Evolutionary conservation across 2,888 invertebrate species (phyloP).

Genomic region (Meiosimyza platycephala): DNA sequence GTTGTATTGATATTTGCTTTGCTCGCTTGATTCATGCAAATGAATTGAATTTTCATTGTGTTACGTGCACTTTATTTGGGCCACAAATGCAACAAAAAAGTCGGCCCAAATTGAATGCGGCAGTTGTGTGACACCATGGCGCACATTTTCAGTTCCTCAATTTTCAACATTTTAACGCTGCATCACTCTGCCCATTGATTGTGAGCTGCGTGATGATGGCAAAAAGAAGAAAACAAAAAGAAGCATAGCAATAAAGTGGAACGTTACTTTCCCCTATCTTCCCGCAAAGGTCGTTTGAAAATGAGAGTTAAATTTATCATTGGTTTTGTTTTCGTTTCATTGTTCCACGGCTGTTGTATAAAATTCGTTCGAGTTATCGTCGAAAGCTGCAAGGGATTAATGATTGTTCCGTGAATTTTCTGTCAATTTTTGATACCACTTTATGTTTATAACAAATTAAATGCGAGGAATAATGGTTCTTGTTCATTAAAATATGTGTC

Average conservation of each 20-base stretch:
- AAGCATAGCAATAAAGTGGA: neutral
- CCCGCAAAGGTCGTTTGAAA: slow-evolving; percentile 42
- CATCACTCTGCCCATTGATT: too few relatives aligned
- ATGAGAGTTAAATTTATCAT: slow-evolving; percentile 31
- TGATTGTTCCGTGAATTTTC: too few relatives aligned
- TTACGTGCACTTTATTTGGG: neutral
- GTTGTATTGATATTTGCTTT: too few relatives aligned
- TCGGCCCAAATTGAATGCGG: neutral
- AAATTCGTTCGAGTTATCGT: neutral
- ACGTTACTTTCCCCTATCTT: neutral
- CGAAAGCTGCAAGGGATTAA: too few relatives aligned
- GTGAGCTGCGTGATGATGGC: neutral
- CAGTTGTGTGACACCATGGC: neutral
- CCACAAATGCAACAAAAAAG: neutral
- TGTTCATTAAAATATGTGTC: too few relatives aligned
- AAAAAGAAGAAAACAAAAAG: neutral
- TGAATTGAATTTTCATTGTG: slow-evolving; percentile 1
- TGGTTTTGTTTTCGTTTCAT: neutral
- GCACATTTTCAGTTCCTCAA: neutral
- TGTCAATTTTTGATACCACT: too few relatives aligned
- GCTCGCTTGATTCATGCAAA: too few relatives aligned
- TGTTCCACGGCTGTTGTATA: neutral
- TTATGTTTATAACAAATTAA: too few relatives aligned
- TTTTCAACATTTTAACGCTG: neutral
- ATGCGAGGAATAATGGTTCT: too few relatives aligned